Base-by-base conservation (phyloP, 2,113 vertebrate genomes). In the Bos javanicus region DNA sequence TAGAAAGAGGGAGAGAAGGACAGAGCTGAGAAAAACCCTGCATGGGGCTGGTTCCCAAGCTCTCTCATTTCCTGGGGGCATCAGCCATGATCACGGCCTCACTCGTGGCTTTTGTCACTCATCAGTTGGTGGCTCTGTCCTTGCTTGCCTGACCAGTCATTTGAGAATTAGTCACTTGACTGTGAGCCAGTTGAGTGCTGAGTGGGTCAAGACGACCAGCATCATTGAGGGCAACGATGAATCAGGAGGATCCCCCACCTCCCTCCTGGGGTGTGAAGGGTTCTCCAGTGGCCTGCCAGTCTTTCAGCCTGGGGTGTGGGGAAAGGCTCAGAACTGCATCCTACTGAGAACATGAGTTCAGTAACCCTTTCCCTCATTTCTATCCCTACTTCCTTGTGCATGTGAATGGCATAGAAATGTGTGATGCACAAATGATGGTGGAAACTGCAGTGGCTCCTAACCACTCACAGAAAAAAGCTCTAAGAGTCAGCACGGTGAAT, bases 101-200 rank as follows among this genome's bases (percentile, higher is more conserved):
- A 62, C 54, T 93, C 54, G 56, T 30, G 50, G 17, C 71, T 26
- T 84, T 74, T 62, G 60, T 86, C 76, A 54, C 50, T 74, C 83
- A 59, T 59, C 14, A 10, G 30, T 87, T 54, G 83, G 82, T 94
- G 67, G 14, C 10, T 94, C 64, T 95, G 90, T 93, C 6, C 59
- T 76, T 64, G 12, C 30, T 82, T 94, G 86, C 23, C 88, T 93
- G 64, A 94, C 60, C 74, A 74, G 52, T 46, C 98, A 94, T 57
- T 56, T 97, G 85, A 39, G 56, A 95, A 88, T 98, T 97, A 96
- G 91, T 97, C 60, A 97, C 21, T 36, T 52, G 52, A 2, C 59
- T 96, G 59, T 95, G 54, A 88, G 12, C 43, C 78, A 48, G 82
- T 17, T 94, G 94, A 67, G 91, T 52, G 21, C 33, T 90, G 83